Percentiles rank a stretch among this genome's conserved stretches.
Conservation (phyloP, 2,113 vertebrate genomes). For the Syrmaticus mikado region DNA sequence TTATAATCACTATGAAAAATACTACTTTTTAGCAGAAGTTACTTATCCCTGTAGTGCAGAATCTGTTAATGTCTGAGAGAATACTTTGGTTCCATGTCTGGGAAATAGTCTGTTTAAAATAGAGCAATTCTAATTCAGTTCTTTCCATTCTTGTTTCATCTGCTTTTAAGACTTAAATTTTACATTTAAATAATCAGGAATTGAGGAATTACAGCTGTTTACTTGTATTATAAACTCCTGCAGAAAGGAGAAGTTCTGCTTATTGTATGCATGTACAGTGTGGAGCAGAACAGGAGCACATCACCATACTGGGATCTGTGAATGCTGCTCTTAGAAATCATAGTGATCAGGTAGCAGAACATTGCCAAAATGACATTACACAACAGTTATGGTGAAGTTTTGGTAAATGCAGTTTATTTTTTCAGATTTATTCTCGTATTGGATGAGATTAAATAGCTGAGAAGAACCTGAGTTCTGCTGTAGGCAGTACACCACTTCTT, state of each 20-base stretch:
- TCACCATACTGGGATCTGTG: fast-evolving
- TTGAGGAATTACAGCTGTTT: neutral
- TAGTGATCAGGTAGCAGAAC: neutral
- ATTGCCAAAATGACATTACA: neutral
- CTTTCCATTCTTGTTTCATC: neutral
- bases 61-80: neutral
- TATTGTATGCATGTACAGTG: fast-evolving
- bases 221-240: neutral
- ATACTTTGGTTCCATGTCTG: neutral
- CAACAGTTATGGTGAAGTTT: neutral
- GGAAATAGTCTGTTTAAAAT: neutral
- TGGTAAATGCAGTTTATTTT: neutral
- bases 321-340: neutral
- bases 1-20: too few relatives aligned
- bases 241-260: neutral
- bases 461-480: fast-evolving
- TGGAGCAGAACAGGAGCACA: fast-evolving
- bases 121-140: neutral
- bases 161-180: neutral
- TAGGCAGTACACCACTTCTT: fast-evolving
- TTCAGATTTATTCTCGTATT: fast-evolving
- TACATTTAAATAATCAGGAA: neutral
- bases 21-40: neutral
- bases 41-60: neutral
- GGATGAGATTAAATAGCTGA: neutral